Evolutionary conservation across 2,113 vertebrate genomes (phyloP), one percentile per base, ranked within the genome.

Genomic region (Laticauda laticaudata): DNA sequence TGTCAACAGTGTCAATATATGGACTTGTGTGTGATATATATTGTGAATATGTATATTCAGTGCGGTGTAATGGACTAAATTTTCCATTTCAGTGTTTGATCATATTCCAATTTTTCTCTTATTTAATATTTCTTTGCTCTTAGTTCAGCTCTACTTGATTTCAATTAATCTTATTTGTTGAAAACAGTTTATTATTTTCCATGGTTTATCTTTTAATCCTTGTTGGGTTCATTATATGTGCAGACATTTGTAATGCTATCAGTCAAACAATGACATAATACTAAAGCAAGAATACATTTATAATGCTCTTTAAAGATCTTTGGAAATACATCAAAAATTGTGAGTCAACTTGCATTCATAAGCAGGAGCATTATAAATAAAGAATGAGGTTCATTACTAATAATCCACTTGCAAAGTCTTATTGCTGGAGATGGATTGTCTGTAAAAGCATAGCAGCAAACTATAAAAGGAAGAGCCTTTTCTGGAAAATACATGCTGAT

Each of bases 351-450:
- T 75, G 69, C 87, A 92, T 92, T 88, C 34, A 54, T 64, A 69
- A 92, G 87, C 34, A 75, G 87, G 45, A 55, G 12, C n/a, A 89
- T 53, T 56, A 89, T 92, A 92, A 92, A 92, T 89, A 92, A 88
- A 55, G 34, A 53, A 92, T 89, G 87, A 88, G 45, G 23, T 39
- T 26, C 34, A 75, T 88, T 75, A 55, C 12, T 55, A 20, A 89
- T 69, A 53, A 43, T 24, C 34, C 61, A 75, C 21, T 75, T 45
- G 15, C 43, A 34, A 64, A 92, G 48, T 4, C 91, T 55, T 54
- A 69, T 23, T 59, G 34, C 87, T 89, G 23, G 61, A 11, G 48
- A 69, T 92, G 64, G 53, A n/a, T 48, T 10, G 15, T 87, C 85
- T 92, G 21, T 29, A 18, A 64, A 90, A 12, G 43, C 54, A 64